Conservation (phyloP, 2,888 invertebrate species). For the Quadriops clusia region DNA sequence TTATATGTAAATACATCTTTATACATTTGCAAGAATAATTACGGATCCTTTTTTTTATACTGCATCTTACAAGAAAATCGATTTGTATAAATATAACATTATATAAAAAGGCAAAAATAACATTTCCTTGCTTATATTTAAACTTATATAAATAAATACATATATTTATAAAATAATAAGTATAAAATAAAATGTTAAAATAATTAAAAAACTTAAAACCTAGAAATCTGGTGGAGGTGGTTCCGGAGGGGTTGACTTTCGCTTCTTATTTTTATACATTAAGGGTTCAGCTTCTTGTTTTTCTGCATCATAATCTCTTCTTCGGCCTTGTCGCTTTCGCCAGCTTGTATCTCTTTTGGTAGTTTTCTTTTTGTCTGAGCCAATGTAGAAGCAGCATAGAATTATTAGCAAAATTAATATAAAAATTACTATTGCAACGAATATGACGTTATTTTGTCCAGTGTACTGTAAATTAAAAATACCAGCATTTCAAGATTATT, state of each 20-base stretch:
- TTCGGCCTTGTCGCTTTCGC: conserved; percentile 7
- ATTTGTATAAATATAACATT: too few species aligned
- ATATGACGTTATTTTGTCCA: too few species aligned
- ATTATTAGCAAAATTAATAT: conserved; percentile 6
- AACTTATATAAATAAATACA: conserved; percentile 3
- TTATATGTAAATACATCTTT: too few species aligned
- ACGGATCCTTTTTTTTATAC: too few species aligned
- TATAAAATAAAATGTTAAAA: conserved; percentile 8
- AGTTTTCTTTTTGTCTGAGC: conserved; percentile 5
- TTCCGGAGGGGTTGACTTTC: conserved; percentile 15
- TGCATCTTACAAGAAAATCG: too few species aligned
- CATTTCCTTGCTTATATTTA: too few species aligned
- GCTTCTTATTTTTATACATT: conserved; percentile 7
- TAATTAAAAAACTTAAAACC: conserved; percentile 5
- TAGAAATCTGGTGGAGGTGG: conserved; percentile 24
- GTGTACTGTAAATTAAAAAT: too few species aligned
- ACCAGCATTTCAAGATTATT: too few species aligned
- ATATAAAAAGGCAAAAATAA: too few species aligned
- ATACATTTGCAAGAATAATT: too few species aligned
- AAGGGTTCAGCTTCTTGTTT: conserved; percentile 15
- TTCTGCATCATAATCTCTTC: conserved; percentile 13
- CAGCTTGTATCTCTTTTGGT: neutral
- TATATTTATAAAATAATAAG: too few species aligned
- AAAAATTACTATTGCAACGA: too few species aligned
- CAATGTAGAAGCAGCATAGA: conserved; percentile 8